Base-by-base conservation (phyloP, 2,113 vertebrate genomes). In the Trogon surrucura region DNA sequence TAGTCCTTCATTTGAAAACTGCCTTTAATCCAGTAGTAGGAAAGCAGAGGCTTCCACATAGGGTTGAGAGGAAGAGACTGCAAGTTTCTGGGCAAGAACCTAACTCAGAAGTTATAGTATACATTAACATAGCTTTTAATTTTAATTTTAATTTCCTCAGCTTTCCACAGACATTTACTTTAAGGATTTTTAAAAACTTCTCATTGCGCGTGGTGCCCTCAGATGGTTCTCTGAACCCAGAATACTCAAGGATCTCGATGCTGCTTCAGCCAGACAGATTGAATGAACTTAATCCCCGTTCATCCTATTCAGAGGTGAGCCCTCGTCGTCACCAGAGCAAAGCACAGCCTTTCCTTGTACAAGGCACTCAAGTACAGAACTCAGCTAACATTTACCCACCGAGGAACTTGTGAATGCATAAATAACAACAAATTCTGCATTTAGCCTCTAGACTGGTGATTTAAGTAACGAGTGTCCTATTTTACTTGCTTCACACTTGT, bases 11-110 rank as follows among this genome's bases (percentile, higher is more conserved):
- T 98, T 90, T 95, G 97, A 70, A 77, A 96, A 80, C 48, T 95
- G 73, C 88, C 89, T 95, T 97, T 89, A 97, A 97, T 96, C 91
- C 96, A 97, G 96, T 94, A 93, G 74, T 94, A 73, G 58, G 96
- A 96, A 87, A 96, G 50, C 69, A 86, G 86, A 94, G 86, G 61
- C 67, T 97, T 82, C 58, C 36, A 53, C 44, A 11, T 2, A 65
- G 26, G 21, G 12, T 1, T 78, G n/a, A 15, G 54, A 88, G 29
- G 62, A 72, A 86, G 13, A 72, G 25, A 16, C 16, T 71, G 44
- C 70, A 58, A 38, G 29, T n/a, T 74, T 13, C n/a, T 57, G 19
- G 11, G 57, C 0, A 7, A 88, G 62, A 88, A 75, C 0, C 0
- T 65, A 80, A 41, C 41, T 87, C 50, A 54, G 61, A 78, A 58